Evolutionary conservation across 2,888 invertebrate species (phyloP).

Genomic region (Mystacides longicornis): DNA sequence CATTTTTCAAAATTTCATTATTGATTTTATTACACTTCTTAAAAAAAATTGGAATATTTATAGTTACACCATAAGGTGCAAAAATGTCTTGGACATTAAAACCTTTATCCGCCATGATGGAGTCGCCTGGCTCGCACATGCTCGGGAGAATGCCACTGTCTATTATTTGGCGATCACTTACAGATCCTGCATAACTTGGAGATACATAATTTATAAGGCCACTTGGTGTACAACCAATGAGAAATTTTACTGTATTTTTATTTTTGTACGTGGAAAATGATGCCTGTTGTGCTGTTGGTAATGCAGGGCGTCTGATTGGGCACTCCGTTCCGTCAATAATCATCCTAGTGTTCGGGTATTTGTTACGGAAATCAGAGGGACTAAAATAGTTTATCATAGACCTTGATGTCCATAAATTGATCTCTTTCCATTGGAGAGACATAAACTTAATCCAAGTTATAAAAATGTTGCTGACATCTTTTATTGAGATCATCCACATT

Average conservation of each 20-base stretch:
- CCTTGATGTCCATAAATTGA: not conserved
- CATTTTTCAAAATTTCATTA: constrained; percentile 16
- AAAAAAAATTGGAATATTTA: constrained; percentile 26
- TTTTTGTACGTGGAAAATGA: constrained; percentile 10
- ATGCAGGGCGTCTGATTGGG: constrained; percentile 8
- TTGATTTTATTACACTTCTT: constrained; percentile 23
- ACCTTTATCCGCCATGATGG: constrained; percentile 27
- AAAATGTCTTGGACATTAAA: not conserved
- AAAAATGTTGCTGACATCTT: constrained; percentile 6
- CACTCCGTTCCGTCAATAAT: constrained; percentile 10
- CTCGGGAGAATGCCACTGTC: constrained; percentile 21
- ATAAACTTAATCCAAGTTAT: constrained; percentile 5
- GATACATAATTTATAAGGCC: constrained; percentile 10
- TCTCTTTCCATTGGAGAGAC: constrained; percentile 6
- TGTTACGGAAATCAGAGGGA: constrained; percentile 1
- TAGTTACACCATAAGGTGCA: constrained; percentile 18
- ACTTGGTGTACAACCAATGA: constrained; percentile 4
- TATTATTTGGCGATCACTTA: constrained; percentile 25
- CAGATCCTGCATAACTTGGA: constrained; percentile 18
- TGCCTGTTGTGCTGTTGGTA: constrained; percentile 7
- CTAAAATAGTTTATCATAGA: constrained; percentile 3
- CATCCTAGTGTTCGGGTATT: constrained; percentile 5
- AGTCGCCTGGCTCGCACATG: constrained; percentile 24
- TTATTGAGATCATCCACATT: constrained; percentile 2
- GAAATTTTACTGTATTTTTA: constrained; percentile 7